Evolutionary conservation across 2,113 vertebrate species (phyloP).

Genomic region (Mormoops blainvillei): DNA sequence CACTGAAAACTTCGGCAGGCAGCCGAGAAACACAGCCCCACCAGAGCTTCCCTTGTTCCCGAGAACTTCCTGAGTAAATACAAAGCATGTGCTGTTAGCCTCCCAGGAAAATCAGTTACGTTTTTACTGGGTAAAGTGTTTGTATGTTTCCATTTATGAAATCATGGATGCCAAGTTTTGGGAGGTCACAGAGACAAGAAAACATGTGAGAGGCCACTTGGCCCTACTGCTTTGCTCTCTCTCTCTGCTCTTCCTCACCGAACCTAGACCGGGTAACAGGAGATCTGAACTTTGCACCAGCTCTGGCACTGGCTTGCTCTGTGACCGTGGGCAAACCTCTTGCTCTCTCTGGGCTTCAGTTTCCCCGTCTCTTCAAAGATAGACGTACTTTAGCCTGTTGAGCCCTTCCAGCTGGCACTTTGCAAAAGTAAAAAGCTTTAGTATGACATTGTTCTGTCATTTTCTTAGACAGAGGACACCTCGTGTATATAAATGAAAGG

Average conservation of each 20-base stretch:
- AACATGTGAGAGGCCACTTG: background rate
- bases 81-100: background rate
- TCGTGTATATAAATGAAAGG: background rate
- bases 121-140: background rate
- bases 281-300: background rate
- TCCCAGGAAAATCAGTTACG: background rate
- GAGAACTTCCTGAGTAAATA: background rate
- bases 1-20: background rate
- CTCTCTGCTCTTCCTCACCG: background rate
- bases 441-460: background rate
- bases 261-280: background rate
- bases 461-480: background rate
- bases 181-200: background rate
- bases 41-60: background rate
- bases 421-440: background rate
- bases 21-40: background rate
- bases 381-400: background rate
- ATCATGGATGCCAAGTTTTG: background rate
- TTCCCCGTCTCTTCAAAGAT: background rate
- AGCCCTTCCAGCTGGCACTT: background rate
- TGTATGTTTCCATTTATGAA: slow-evolving; percentile 4
- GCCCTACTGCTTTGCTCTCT: background rate
- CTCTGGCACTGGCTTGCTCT: background rate
- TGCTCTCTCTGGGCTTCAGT: background rate
- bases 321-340: background rate